Evolutionary conservation across 2,888 invertebrate species (phyloP), one percentile per base, ranked within the genome.

Genomic region (Lamproptera curius): DNA sequence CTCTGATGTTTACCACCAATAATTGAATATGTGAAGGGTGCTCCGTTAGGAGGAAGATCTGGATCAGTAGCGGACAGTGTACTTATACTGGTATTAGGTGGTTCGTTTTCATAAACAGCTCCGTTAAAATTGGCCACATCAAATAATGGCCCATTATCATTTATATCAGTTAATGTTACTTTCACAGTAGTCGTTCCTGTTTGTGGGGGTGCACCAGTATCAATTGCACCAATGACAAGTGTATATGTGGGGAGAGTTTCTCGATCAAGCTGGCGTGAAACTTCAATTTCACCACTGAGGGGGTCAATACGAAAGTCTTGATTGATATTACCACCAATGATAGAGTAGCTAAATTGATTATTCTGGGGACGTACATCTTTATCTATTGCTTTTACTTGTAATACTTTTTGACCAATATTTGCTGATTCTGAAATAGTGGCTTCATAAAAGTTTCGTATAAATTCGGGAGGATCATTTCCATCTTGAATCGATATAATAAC

Each of bases 401-500:
- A 75, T 0, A 97, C 91, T 68, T 91, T 90, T 8, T 94, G 92
- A 0, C 96, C 97, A 8, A 92, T 77, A 0, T 78, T 65, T 0
- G 93, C 93, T 14, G 94, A 95, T 86, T 98, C 98, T 0, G 94
- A 93, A 15, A 98, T 90, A 51, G 90, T 91, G 0, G 94, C 91
- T 64, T 94, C 93, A 71, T 98, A 98, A 14, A 90, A 71, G 40
- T 89, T 89, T 63, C 93, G 91, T n/a, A 93, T 77, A 72, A 98
- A 98, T 72, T 96, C 95, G 0, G 98, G 98, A 0, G 98, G 97
- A 84, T 98, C 98, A 70, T 98, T 98, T 14, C 97, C 97, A 74
- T 98, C 98, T 82, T 97, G 96, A 54, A 98, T 95, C 0, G 95
- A 94, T 53, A 98, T 94, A 39, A 96, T 95, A 0, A 98, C 95